Percentiles rank a stretch among this genome's conserved stretches.
Conservation (phyloP, 2,797 vertebrate species). For the Passerculus sandwichensis region DNA sequence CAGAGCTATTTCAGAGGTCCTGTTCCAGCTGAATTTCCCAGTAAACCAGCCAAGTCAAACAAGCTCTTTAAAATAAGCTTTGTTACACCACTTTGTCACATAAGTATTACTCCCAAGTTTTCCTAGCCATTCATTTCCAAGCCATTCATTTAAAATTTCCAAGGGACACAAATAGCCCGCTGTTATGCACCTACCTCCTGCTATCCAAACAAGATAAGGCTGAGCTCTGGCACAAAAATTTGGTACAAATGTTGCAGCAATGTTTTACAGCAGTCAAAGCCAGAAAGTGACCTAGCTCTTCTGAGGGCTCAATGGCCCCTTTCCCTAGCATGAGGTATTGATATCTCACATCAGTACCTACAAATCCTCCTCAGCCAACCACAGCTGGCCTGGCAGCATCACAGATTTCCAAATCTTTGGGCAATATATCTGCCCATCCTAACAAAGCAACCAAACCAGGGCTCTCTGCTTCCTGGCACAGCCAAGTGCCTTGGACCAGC, state of each 20-base stretch:
- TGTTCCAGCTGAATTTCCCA: not conserved
- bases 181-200: not conserved
- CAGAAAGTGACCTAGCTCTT: not conserved
- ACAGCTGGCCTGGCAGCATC: not conserved
- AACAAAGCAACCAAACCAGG: not conserved
- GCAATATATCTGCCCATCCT: not conserved
- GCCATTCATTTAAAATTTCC: not conserved
- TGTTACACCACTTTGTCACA: not conserved
- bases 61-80: not conserved
- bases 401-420: not conserved
- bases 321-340: not conserved
- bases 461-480: not conserved
- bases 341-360: not conserved
- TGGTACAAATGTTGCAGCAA: not conserved
- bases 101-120: not conserved
- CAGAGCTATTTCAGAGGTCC: not conserved
- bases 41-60: not conserved
- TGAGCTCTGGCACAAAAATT: not conserved
- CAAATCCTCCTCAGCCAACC: not conserved
- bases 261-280: not conserved
- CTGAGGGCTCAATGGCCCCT: not conserved
- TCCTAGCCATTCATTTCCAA: not conserved
- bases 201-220: not conserved
- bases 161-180: not conserved
- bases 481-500: not conserved